phyloP scores from a whole-genome alignment of 37 sponge, comb jelly and placozoan genomes.

The Axinella damicornis region DNA sequence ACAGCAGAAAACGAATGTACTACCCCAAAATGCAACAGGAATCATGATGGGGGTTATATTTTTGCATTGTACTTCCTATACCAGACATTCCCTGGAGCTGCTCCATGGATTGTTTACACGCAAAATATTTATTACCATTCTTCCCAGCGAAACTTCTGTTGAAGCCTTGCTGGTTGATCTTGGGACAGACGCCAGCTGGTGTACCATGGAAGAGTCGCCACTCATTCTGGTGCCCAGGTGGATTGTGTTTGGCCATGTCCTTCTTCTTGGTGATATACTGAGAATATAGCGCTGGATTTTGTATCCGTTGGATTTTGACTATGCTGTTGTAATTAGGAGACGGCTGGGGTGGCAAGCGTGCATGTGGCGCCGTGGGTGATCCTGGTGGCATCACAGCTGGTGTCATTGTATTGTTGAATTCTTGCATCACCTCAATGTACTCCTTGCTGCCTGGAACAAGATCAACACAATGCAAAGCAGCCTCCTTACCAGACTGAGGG shows the following conservation, averaged over 20 bases:
- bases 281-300: constrained; percentile 56
- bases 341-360: too few relatives aligned
- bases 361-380: too few relatives aligned
- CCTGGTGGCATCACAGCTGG: too few relatives aligned
- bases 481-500: constrained; percentile 21
- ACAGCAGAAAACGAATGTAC: too few relatives aligned
- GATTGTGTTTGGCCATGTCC: constrained; percentile 49
- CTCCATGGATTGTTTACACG: too few relatives aligned
- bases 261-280: constrained; percentile 64
- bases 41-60: too few relatives aligned
- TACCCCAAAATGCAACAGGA: too few relatives aligned
- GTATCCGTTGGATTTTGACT: constrained; percentile 68
- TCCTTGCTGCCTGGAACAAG: constrained; percentile 27
- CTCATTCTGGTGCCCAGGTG: constrained; percentile 58
- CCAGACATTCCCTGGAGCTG: too few relatives aligned
- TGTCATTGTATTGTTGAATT: constrained; percentile 41
- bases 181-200: neutral
- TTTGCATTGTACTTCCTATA: too few relatives aligned
- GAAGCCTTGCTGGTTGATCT: constrained; percentile 3
- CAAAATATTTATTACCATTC: constrained; percentile 24
- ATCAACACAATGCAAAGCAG: constrained; percentile 21
- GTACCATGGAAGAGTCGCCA: constrained; percentile 72
- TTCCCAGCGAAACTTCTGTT: constrained; percentile 30
- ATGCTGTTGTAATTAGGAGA: constrained; percentile 20
- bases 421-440: constrained; percentile 27